Base-by-base conservation (phyloP, 2,888 invertebrate species). In the Fragum fragum region DNA sequence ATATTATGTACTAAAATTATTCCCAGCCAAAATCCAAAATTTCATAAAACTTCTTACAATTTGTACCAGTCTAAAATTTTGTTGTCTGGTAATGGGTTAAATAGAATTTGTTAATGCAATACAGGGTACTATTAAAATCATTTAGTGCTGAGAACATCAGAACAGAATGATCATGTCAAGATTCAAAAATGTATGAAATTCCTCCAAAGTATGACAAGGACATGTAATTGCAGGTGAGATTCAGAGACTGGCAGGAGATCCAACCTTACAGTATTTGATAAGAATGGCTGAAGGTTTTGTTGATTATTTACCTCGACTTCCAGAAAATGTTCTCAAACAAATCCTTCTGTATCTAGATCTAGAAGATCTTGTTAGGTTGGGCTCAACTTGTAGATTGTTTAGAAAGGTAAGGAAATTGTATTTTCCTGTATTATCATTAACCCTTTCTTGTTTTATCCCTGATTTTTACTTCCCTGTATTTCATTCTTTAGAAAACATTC, bases 321-420 rank as follows among this genome's bases (percentile, higher is more conserved):
- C 92, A 3, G 74, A 87, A 6, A 84, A 89, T 6, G 81, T 90
- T 6, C 88, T 94, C 26, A 81, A 91, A 21, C 79, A 84, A 18
- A 91, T 94, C 16, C 85, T 94, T 18, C 74, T 87, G 9, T 80
- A 87, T 53, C 85, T 94, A n/a, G 92, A 91, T n/a, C 84, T 94
- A 39, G 91, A 93, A 74, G 93, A 93, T 78, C 90, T 94, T n/a
- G 73, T 89, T 11, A 83, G 87, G 57, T 84, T 94, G 18, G 77
- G 91, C 29, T 88, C 88, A 73, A 90, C 91, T n/a, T 89, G 85
- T 47, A 90, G 89, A 70, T 78, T 80, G 32, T 93, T 94, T 82
- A 87, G 85, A 89, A 83, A 90, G 89, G 94, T 93, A 75, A 76
- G 87, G 76, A 0, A 6, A 36, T 39, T 1, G 14, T 55, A 16